Evolutionary conservation across 2,797 vertebrate genomes (phyloP).

Genomic region (Steatocranus sp.): DNA sequence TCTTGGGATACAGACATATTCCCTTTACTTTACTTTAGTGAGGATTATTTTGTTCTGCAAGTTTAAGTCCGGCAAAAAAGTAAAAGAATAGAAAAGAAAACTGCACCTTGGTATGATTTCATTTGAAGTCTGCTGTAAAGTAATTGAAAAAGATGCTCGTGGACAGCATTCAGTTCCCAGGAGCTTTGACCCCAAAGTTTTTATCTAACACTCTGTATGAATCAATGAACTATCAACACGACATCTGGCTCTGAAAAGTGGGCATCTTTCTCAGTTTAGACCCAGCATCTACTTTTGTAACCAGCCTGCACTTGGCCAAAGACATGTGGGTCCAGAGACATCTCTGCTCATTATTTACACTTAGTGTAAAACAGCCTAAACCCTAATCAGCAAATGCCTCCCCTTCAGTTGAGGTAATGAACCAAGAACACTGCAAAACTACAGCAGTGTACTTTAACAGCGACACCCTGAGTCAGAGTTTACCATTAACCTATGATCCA

Average conservation of each 20-base stretch:
- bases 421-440: conserved; percentile 28
- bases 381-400: conserved; percentile 54
- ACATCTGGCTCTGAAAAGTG: conserved; percentile 21
- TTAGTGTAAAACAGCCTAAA: conserved; percentile 35
- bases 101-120: conserved; percentile 21
- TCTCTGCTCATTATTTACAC: conserved; percentile 58
- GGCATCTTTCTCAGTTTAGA: conserved; percentile 31
- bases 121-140: conserved; percentile 19
- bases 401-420: conserved; percentile 49
- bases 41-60: not conserved
- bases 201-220: conserved; percentile 26
- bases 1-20: not conserved
- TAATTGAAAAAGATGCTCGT: conserved; percentile 47
- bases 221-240: conserved; percentile 42
- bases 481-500: conserved; percentile 61
- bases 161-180: conserved; percentile 26
- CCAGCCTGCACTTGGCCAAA: conserved; percentile 28
- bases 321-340: conserved; percentile 28
- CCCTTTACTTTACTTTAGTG: not conserved
- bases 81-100: not conserved
- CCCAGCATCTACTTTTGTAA: conserved; percentile 25
- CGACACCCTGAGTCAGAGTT: conserved; percentile 46
- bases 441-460: conserved; percentile 23
- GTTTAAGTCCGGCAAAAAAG: not conserved
- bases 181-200: conserved; percentile 42